A percentile compares a stretch with the other conserved stretches of the same genome.
Conservation (phyloP, 2,888 invertebrate species). For the Lepas anatifera region DNA sequence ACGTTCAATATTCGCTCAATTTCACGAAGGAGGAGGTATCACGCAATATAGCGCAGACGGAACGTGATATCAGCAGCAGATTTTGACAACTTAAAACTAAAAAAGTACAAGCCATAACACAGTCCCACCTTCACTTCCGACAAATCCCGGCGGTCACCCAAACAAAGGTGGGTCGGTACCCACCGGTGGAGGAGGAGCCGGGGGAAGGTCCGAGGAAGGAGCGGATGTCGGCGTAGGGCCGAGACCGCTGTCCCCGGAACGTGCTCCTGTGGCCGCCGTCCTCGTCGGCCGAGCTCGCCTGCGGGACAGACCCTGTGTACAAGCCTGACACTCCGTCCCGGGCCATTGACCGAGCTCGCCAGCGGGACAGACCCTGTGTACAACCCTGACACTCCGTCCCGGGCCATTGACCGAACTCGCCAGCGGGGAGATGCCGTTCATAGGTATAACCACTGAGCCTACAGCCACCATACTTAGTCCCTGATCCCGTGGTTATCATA, state of each 20-base stretch:
- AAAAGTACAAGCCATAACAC: no score
- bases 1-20: no score
- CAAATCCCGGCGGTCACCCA: no score
- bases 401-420: not conserved
- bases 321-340: not conserved
- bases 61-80: no score
- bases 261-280: not conserved
- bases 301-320: not conserved
- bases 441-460: no score
- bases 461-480: no score
- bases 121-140: no score
- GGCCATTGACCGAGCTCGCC: not conserved
- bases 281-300: not conserved
- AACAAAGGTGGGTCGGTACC: no score
- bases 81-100: no score
- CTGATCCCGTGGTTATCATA: no score
- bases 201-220: constrained; percentile 21
- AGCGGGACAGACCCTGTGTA: not conserved
- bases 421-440: not conserved
- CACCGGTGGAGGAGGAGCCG: not conserved
- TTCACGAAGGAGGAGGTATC: no score
- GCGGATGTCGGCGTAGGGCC: constrained; percentile 22
- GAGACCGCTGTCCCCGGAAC: constrained; percentile 16
- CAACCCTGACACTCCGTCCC: not conserved
- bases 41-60: no score